phyloP scores from a whole-genome alignment of 2,797 vertebrate species.

The Micropoecilia bifurca region DNA sequence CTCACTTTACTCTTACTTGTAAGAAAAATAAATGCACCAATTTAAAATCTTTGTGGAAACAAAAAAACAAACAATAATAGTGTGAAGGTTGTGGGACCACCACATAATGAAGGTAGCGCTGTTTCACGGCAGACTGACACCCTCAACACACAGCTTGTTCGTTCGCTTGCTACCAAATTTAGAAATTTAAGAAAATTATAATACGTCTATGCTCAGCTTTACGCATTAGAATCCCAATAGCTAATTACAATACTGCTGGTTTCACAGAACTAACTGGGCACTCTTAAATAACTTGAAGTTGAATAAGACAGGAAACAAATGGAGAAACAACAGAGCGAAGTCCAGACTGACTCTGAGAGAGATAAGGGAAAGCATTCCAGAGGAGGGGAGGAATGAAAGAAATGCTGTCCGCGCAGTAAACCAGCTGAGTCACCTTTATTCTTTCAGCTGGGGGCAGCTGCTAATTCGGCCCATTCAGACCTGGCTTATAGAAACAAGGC shows the following conservation, averaged over 20 bases:
- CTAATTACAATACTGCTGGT: not conserved
- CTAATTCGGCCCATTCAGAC: conserved; percentile 79
- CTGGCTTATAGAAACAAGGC: conserved; percentile 74
- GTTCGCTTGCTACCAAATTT: not conserved
- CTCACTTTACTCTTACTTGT: not conserved
- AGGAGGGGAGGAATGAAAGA: conserved; percentile 56
- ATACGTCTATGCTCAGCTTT: not conserved
- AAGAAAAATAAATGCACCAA: not conserved
- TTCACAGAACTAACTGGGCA: not conserved
- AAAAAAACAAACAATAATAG: not conserved
- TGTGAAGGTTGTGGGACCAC: not conserved
- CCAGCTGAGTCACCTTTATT: conserved; percentile 79
- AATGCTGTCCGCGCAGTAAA: conserved; percentile 75
- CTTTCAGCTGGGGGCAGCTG: conserved; percentile 70
- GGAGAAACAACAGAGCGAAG: not conserved
- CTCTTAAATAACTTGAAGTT: not conserved
- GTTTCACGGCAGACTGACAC: not conserved
- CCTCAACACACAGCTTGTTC: not conserved
- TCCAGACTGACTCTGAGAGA: conserved; percentile 12
- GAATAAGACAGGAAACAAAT: not conserved
- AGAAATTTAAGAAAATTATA: not conserved
- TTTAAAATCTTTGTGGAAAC: not conserved
- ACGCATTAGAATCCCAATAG: not conserved
- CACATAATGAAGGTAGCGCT: not conserved
- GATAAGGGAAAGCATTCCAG: conserved; percentile 22